Conservation (phyloP, 2,888 invertebrate genomes). For the Chironomus tentans region DNA sequence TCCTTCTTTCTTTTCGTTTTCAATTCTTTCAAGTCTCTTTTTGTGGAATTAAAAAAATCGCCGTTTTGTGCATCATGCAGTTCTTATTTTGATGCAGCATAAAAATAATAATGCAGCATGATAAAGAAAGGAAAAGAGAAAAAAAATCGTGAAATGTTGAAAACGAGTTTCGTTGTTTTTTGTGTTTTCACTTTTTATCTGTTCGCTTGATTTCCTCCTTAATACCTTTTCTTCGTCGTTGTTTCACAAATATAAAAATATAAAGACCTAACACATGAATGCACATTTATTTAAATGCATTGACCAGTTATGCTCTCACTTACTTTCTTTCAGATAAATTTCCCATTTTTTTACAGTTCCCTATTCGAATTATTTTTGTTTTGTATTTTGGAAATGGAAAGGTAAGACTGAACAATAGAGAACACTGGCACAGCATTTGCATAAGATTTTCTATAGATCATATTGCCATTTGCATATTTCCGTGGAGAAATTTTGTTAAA, state of each 20-base stretch:
- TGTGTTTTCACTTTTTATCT: slow-evolving; percentile 20
- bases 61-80: not conserved
- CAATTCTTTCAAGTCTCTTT: not conserved
- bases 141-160: slow-evolving; percentile 9
- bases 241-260: not conserved
- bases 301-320: not conserved
- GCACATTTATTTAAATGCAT: not conserved
- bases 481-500: not conserved
- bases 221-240: not conserved
- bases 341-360: not conserved
- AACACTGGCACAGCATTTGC: not conserved
- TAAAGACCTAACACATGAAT: not conserved
- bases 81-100: no score
- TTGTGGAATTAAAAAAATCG: not conserved
- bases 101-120: not conserved
- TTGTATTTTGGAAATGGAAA: not conserved
- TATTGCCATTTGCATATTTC: no score
- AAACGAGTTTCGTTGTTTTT: slow-evolving; percentile 17
- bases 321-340: not conserved
- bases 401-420: not conserved
- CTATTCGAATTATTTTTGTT: not conserved
- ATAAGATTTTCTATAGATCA: not conserved
- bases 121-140: no score
- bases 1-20: not conserved
- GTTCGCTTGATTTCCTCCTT: not conserved